Evolutionary conservation across 2,113 vertebrate genomes (phyloP).

Genomic region (Psophia crepitans): DNA sequence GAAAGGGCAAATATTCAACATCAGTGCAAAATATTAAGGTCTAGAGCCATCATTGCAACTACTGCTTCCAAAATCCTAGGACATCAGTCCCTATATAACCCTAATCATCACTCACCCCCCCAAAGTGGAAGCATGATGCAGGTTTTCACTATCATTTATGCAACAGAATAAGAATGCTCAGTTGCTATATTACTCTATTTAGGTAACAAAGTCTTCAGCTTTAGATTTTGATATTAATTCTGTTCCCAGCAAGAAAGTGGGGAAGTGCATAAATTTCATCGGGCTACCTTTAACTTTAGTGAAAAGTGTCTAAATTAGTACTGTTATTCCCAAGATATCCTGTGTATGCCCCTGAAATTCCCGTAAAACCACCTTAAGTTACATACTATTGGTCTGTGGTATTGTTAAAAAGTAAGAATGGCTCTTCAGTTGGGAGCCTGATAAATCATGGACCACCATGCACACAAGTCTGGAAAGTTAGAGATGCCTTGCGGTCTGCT

Average conservation of each 20-base stretch:
- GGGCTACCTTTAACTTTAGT: neutral
- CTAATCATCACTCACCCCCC: no score
- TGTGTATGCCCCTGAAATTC: neutral
- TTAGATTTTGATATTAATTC: neutral
- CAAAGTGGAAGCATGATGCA: neutral
- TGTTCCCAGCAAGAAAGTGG: neutral
- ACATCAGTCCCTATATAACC: neutral
- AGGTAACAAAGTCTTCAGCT: neutral
- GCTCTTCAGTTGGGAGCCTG: neutral
- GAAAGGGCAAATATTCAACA: neutral
- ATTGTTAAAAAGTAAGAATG: neutral
- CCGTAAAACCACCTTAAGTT: neutral
- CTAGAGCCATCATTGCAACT: neutral
- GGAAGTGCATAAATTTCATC: neutral
- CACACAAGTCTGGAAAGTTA: neutral
- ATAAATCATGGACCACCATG: neutral
- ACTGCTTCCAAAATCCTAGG: neutral
- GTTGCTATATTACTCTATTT: fast-evolving
- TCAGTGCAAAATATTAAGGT: neutral
- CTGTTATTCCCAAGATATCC: neutral
- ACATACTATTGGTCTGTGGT: neutral
- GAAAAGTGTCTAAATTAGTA: neutral
- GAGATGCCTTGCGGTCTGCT: neutral
- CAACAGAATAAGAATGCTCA: neutral
- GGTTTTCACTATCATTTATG: neutral